Evolutionary conservation across 2,888 invertebrate genomes (phyloP).

Genomic region (Holacanthella duospinosa): DNA sequence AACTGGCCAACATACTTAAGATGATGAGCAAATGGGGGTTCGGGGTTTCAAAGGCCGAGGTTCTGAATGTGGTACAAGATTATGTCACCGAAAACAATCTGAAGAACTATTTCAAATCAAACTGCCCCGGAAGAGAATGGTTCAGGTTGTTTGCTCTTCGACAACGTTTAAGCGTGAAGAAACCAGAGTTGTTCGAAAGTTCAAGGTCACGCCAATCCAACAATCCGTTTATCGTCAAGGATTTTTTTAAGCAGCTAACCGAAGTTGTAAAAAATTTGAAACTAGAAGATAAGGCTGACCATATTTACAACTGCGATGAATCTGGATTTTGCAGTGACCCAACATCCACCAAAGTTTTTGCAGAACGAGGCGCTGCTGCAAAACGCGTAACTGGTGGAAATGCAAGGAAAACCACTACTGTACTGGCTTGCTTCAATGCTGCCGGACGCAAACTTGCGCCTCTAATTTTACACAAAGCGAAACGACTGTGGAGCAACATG

Average conservation of each 20-base stretch:
- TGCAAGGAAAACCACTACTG: conserved; percentile 33
- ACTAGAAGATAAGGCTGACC: conserved; percentile 12
- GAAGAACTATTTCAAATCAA: conserved; percentile 6
- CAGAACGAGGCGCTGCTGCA: conserved; percentile 24
- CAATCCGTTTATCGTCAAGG: conserved; percentile 24
- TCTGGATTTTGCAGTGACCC: conserved; percentile 29
- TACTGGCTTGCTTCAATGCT: conserved; percentile 27
- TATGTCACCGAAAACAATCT: neutral
- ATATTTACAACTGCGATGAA: conserved; percentile 30
- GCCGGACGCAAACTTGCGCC: conserved; percentile 28
- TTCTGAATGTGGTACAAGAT: neutral
- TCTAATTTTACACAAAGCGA: conserved; percentile 18
- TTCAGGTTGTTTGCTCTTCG: conserved; percentile 13
- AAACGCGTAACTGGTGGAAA: conserved; percentile 25
- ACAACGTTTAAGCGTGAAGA: conserved; percentile 18
- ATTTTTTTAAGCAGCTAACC: conserved; percentile 20
- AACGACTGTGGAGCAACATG: conserved; percentile 12
- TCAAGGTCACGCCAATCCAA: conserved; percentile 16
- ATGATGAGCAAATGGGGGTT: conserved; percentile 11
- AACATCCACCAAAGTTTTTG: conserved; percentile 22
- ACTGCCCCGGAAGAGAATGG: conserved; percentile 17
- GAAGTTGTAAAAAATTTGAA: conserved; percentile 15
- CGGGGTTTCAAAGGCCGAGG: neutral
- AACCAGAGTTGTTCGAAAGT: conserved; percentile 24
- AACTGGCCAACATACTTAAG: neutral